Percentiles rank a stretch among this genome's conserved stretches.
phyloP scores from a whole-genome alignment of 1,140 invertebrate genomes.

The Drosophila saltans region DNA sequence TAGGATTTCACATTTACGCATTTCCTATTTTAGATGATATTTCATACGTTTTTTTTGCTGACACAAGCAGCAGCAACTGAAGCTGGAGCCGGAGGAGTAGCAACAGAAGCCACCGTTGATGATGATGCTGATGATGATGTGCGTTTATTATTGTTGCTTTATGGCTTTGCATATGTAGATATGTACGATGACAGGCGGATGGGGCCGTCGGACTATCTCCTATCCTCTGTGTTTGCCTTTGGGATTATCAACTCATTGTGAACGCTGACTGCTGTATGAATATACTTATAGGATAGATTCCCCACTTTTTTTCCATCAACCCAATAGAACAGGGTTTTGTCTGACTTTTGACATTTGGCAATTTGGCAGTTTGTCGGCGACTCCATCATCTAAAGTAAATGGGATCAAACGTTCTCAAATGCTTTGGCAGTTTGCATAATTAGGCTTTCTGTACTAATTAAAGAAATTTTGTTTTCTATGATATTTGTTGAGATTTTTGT shows the following conservation, averaged over 20 bases:
- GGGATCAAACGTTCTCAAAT: slow-evolving; percentile 35
- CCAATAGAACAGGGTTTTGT: slow-evolving; percentile 2
- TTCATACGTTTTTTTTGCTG: slow-evolving; percentile 79
- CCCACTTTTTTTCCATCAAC: slow-evolving; percentile 11
- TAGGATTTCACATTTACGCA: slow-evolving; percentile 80
- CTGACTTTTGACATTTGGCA: slow-evolving; percentile 47
- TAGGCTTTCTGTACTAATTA: slow-evolving; percentile 39
- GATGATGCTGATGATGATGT: slow-evolving; percentile 70
- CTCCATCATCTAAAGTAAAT: slow-evolving; percentile 26
- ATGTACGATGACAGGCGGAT: slow-evolving; percentile 19
- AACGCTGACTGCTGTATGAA: slow-evolving; percentile 26
- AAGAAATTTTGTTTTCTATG: not conserved
- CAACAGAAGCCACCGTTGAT: slow-evolving; percentile 25
- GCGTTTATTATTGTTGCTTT: slow-evolving; percentile 80
- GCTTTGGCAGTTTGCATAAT: slow-evolving; percentile 44
- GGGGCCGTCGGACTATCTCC: not conserved
- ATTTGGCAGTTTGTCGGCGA: slow-evolving; percentile 42
- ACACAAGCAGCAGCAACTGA: slow-evolving; percentile 48
- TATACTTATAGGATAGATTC: slow-evolving; percentile 28
- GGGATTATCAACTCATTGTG: slow-evolving; percentile 80
- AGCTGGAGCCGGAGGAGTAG: not conserved
- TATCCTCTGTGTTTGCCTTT: slow-evolving; percentile 48
- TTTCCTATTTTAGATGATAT: slow-evolving; percentile 81
- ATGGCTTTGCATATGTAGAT: slow-evolving; percentile 67
- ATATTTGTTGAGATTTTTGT: not conserved